Conservation (phyloP, 53 echinoderm and acorn worm genomes). For the Apostichopus leukothele region DNA sequence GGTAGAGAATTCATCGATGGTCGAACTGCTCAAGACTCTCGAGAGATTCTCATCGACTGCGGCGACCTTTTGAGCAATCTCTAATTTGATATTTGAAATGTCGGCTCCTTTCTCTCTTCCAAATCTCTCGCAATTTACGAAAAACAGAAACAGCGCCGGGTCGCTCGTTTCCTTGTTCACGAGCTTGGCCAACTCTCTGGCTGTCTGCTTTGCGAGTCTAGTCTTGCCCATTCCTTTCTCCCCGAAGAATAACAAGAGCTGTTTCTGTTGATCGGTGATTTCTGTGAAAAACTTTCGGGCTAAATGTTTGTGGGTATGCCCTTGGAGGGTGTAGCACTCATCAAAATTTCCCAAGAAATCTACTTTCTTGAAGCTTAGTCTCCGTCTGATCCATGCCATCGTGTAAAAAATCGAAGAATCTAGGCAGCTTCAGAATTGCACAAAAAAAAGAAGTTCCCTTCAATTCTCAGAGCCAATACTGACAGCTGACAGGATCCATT, state of each 20-base stretch:
- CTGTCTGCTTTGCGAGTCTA: slow-evolving; percentile 35
- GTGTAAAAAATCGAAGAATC: no score
- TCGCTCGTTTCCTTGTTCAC: background rate
- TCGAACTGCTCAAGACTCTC: background rate
- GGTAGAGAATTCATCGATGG: background rate
- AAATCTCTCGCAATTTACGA: background rate
- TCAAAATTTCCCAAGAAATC: slow-evolving; percentile 1
- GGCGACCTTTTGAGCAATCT: background rate
- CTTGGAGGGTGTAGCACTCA: slow-evolving; percentile 24
- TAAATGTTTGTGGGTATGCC: background rate
- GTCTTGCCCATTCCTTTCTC: slow-evolving; percentile 35
- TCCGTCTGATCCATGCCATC: slow-evolving; percentile 11
- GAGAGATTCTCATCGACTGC: slow-evolving; percentile 12
- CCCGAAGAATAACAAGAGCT: slow-evolving; percentile 16
- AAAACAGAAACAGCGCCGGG: slow-evolving; percentile 3
- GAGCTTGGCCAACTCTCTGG: slow-evolving; percentile 5
- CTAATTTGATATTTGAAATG: background rate
- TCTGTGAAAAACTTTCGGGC: slow-evolving; percentile 20
- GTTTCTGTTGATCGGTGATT: background rate
- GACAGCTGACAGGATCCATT: no score
- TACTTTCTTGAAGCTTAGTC: background rate
- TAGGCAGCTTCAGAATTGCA: no score
- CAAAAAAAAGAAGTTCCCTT: no score
- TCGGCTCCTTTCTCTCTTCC: background rate
- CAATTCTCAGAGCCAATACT: no score